Evolutionary conservation across 2,113 vertebrate species (phyloP), one percentile per base, ranked within the genome.

Genomic region (Corynorhinus townsendii): DNA sequence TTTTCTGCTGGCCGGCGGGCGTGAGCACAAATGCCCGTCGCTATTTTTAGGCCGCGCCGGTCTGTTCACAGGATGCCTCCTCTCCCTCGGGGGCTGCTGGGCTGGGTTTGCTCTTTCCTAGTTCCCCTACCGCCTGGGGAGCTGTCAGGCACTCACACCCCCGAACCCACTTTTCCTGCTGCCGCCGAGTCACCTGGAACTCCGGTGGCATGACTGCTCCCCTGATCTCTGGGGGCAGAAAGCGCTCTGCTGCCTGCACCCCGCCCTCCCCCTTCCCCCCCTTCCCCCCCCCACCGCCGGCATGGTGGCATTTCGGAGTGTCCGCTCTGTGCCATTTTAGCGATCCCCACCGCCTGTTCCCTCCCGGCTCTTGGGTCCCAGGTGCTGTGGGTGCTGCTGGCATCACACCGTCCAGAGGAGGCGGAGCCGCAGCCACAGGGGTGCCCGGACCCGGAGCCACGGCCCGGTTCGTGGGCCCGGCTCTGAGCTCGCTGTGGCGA

Each of bases 91-190:
- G 43, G 54, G 45, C 69, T 38, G 89, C 89, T 83, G 26, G 0
- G 80, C 28, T 83, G 89, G 95, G 45, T 95, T 95, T 93, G 71
- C 80, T 93, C 52, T 95, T 93, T 76, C 28, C 33, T 54, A 35
- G 89, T 95, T 97, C 84, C 45, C 84, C 76, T 35, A 11, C 86
- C 93, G 87, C 94, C 97, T 96, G 96, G 83, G 91, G 91, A 96
- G 28, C 49, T 86, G 35, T 95, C 91, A 93, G 77, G 56, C 3
- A 1, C 64, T 82, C 12, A 26, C 72, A 87, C 56, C 54, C 52
- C 54, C 17, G 24, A 75, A 68, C 56, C 76, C 22, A 14, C n/a
- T 89, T 45, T 80, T 28, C 73, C 71, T 16, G 43, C 71, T 3
- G 49, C 80, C 7, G 19, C 80, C 93, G 62, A 93, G 96, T 93